Conservation (phyloP, 2,797 vertebrate genomes). For the Esox lucius region DNA sequence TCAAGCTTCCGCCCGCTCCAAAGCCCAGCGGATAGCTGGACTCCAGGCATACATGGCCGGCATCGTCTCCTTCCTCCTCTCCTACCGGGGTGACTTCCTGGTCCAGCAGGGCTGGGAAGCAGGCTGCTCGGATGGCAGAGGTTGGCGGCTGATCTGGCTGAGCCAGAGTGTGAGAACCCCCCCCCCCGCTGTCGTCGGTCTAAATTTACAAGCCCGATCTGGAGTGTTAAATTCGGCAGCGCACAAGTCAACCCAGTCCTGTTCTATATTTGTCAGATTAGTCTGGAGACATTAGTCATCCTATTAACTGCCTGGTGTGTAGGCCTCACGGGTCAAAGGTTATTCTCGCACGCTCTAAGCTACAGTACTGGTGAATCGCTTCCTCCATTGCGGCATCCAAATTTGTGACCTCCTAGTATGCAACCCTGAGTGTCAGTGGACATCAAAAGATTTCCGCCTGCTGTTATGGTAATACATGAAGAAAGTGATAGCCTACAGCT, state of each 20-base stretch:
- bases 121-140: neutral
- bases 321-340: neutral
- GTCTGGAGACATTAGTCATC: neutral
- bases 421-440: neutral
- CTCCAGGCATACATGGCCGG: slow-evolving; percentile 35
- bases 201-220: neutral
- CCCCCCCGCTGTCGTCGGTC: neutral
- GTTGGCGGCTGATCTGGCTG: neutral
- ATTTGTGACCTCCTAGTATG: neutral
- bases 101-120: neutral
- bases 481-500: neutral
- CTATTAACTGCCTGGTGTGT: too few species aligned
- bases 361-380: neutral
- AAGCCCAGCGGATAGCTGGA: slow-evolving; percentile 12
- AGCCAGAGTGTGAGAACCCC: neutral
- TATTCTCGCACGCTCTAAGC: too few species aligned
- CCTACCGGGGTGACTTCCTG: neutral
- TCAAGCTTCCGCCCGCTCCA: slow-evolving; percentile 40
- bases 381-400: neutral
- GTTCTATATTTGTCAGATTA: neutral
- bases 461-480: neutral
- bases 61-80: slow-evolving; percentile 29
- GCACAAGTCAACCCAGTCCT: neutral
- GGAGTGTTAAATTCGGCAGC: neutral
- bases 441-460: neutral